Percentiles rank a stretch among this genome's conserved stretches.
Evolutionary conservation across 2,797 vertebrate genomes (phyloP).

Genomic region (Pseudopleuronectes americanus): DNA sequence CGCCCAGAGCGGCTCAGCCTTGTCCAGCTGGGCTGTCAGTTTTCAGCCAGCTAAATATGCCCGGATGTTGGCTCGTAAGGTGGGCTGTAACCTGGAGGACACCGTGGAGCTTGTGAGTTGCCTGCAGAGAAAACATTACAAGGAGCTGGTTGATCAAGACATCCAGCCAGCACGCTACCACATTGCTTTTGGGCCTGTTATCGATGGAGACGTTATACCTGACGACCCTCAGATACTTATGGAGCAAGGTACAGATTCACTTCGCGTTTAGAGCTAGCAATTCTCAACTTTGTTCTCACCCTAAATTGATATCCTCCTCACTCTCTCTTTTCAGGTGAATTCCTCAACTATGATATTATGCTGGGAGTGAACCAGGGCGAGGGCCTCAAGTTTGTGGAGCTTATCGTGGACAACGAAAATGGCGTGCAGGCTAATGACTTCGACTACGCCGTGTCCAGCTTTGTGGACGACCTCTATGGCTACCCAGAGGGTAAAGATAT

Average conservation of each 20-base stretch:
- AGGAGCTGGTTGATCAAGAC: slow-evolving; percentile 99
- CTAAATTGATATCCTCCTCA: neutral
- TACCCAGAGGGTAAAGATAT: slow-evolving; percentile 99
- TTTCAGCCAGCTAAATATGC: slow-evolving; percentile 99
- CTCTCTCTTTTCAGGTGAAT: slow-evolving; percentile 85
- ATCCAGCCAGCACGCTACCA: slow-evolving; percentile 98
- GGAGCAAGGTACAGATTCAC: slow-evolving; percentile 88
- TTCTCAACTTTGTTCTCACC: neutral
- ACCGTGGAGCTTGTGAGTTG: slow-evolving; percentile 95
- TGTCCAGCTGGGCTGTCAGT: slow-evolving; percentile 99
- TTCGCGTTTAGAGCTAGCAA: neutral
- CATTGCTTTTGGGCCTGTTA: slow-evolving; percentile 98
- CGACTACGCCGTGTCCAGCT: slow-evolving; percentile 99
- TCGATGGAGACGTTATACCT: slow-evolving; percentile 98
- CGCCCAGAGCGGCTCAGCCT: slow-evolving; percentile 96
- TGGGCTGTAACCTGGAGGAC: slow-evolving; percentile 97
- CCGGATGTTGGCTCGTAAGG: slow-evolving; percentile 95
- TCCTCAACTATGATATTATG: slow-evolving; percentile 99
- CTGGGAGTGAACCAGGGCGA: slow-evolving; percentile 98
- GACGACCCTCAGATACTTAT: slow-evolving; percentile 98
- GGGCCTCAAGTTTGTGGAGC: slow-evolving; percentile 98
- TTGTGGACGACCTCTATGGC: slow-evolving; percentile 97
- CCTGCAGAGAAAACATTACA: slow-evolving; percentile 97
- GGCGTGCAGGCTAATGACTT: slow-evolving; percentile 99
- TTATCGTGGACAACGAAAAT: slow-evolving; percentile 97